Base-by-base conservation (phyloP, 2,888 invertebrate genomes). In the Drosophila borborema region DNA sequence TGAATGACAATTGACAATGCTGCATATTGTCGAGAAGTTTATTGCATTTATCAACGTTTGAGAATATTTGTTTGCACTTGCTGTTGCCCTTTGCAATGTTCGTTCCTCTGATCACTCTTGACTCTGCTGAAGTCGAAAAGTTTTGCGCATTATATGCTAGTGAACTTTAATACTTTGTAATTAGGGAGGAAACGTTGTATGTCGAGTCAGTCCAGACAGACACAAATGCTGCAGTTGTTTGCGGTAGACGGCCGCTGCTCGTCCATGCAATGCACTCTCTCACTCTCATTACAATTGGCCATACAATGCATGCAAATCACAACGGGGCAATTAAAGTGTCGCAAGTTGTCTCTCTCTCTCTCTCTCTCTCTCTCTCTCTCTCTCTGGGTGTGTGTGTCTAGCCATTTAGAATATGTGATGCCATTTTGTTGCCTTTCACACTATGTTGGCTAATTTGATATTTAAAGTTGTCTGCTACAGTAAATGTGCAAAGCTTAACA, bases 301-400 rank as follows among this genome's bases (percentile, higher is more conserved):
- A 6, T 28, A 46, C 31, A 45, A 53, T 64, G 56, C 65, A 73
- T 81, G 81, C 82, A 85, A 85, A 84, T 89, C 84, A 79, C 84
- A 76, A 64, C 28, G 84, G 89, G 59, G 81, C 87, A 76, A 89
- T 85, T 89, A 87, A 89, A 71, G 67, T 72, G 71, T 72, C 86
- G 18, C 75, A 78, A 75, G 74, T 85, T 66, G 75, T 89, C 28
- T 28, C 28, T 6, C 20, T 20, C 20, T 28, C 28, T 28, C 78
- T 61, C 81, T 20, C n/a, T n/a, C n/a, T n/a, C n/a, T n/a, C n/a
- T n/a, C n/a, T 89, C 28, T 28, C 28, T 6, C 20, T 20, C 20
- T 28, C 28, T 28, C 78, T 61, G n/a, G n/a, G n/a, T n/a, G 23
- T 81, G 51, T 18, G 36, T 36, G 53, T 51, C 87, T 89, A 74